phyloP scores from a whole-genome alignment of 2,888 invertebrate genomes.

The Nemurella pictetii region DNA sequence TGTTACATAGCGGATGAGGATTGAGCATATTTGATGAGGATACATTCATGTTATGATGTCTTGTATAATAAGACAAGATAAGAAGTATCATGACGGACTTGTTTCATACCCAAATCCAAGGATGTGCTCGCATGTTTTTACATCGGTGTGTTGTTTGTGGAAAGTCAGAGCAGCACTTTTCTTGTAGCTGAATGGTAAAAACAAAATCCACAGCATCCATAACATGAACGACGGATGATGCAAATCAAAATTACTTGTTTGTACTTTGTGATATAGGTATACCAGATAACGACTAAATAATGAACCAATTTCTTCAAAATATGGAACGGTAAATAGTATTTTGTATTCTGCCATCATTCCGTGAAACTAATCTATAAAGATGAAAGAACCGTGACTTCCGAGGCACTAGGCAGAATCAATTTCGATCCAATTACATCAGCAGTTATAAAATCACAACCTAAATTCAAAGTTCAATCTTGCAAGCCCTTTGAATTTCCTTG shows the following conservation, averaged over 20 bases:
- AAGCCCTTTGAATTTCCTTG: neutral
- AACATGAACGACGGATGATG: no score
- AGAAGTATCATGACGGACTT: no score
- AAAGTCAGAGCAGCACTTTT: neutral
- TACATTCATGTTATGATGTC: no score
- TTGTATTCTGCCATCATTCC: neutral
- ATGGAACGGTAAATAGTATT: neutral
- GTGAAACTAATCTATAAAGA: neutral
- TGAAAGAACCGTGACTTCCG: neutral
- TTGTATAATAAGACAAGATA: no score
- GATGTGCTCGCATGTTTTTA: neutral
- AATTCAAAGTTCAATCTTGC: neutral
- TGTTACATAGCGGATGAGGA: no score
- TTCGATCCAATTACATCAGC: neutral
- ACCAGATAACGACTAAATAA: neutral
- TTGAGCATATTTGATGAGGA: no score
- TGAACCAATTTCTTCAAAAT: neutral
- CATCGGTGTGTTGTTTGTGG: neutral
- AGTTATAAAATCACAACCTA: neutral
- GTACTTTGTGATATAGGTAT: no score
- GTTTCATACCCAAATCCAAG: no score
- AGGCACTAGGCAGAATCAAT: neutral
- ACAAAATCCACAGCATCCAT: no score
- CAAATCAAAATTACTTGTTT: neutral
- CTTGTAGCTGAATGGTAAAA: no score